phyloP scores from a whole-genome alignment of 2,113 vertebrate species.

The Arizona elegans region DNA sequence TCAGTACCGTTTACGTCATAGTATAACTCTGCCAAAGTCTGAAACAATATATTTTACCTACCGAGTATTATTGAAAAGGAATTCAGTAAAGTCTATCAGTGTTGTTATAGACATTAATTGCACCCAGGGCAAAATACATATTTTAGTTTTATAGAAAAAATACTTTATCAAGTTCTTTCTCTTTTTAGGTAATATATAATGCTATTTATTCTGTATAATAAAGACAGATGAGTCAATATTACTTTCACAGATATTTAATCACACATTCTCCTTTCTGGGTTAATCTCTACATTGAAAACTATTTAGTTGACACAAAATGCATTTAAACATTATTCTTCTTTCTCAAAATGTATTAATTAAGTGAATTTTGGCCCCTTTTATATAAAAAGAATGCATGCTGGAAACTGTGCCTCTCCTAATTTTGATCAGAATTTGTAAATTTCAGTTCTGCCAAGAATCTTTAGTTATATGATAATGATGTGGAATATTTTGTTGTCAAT shows the following conservation, averaged over 20 bases:
- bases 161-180: background rate
- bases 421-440: background rate
- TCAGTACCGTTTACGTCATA: background rate
- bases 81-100: background rate
- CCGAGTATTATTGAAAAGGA: background rate
- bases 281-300: background rate
- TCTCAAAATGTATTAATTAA: background rate
- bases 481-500: background rate
- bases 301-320: background rate
- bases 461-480: background rate
- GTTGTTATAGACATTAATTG: background rate
- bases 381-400: background rate
- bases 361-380: background rate
- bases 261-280: background rate
- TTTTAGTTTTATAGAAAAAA: background rate
- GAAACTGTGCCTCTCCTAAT: background rate
- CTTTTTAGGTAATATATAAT: background rate
- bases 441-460: background rate
- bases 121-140: background rate
- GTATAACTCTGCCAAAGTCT: background rate
- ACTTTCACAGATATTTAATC: background rate
- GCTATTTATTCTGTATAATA: background rate
- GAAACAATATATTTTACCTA: background rate
- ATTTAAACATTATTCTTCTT: background rate
- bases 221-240: background rate